Evolutionary conservation across 2,888 invertebrate genomes (phyloP).

Genomic region (Caradrina kadenii): DNA sequence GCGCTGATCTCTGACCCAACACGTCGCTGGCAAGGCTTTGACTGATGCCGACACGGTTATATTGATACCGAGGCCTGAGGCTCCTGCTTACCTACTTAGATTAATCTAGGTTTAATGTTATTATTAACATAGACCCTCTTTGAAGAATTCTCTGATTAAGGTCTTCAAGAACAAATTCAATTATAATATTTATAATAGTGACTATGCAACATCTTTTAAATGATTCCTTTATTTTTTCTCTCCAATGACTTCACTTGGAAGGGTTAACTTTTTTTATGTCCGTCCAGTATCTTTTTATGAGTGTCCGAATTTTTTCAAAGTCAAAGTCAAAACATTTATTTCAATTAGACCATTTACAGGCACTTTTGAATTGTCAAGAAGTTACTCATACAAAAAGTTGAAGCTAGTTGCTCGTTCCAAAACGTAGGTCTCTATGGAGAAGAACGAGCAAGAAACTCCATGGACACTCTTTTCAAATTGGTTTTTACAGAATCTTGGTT

Average conservation of each 20-base stretch:
- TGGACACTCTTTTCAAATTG: no score
- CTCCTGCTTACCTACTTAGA: constrained; percentile 23
- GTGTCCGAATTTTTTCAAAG: no score
- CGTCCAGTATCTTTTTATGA: no score
- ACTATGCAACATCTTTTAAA: constrained; percentile 13
- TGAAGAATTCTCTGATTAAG: not conserved
- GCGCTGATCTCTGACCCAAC: constrained; percentile 49
- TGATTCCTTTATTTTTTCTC: not conserved
- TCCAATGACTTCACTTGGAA: not conserved
- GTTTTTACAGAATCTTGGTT: no score
- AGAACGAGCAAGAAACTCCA: no score
- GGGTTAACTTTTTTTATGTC: not conserved
- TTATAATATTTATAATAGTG: constrained; percentile 22
- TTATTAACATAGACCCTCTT: constrained; percentile 6
- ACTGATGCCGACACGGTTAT: constrained; percentile 45
- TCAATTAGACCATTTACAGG: no score
- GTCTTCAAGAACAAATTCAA: not conserved
- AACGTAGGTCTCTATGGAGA: no score
- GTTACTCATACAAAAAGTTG: no score
- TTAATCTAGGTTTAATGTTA: constrained; percentile 19
- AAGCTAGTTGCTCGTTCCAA: no score
- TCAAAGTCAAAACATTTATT: no score
- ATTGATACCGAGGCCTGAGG: constrained; percentile 28
- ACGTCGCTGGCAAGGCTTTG: constrained; percentile 43
- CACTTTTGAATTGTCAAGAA: no score